phyloP scores from a whole-genome alignment of 2,113 vertebrate species.

The Psophia crepitans region DNA sequence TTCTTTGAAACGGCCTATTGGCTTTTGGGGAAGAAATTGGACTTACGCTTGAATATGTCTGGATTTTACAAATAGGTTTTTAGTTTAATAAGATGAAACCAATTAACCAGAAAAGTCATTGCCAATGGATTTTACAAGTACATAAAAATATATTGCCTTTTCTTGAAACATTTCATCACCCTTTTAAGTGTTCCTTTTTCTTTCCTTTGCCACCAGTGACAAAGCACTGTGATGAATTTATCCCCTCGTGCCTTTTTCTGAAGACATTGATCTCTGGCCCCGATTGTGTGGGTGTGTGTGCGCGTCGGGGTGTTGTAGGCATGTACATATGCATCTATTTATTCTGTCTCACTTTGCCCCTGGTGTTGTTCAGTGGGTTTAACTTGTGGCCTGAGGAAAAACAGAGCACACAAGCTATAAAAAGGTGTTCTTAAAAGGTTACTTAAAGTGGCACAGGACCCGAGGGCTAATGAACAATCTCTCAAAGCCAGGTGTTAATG shows the following conservation, averaged over 20 bases:
- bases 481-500: slow-evolving; percentile 2
- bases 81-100: slow-evolving; percentile 60
- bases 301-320: background rate
- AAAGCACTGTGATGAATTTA: slow-evolving; percentile 16
- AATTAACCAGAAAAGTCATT: slow-evolving; percentile 60
- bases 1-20: background rate
- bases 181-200: slow-evolving; percentile 14
- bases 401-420: background rate
- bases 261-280: background rate
- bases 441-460: background rate
- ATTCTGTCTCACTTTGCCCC: background rate
- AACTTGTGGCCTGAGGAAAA: slow-evolving; percentile 14
- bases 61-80: slow-evolving; percentile 43
- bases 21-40: slow-evolving; percentile 3
- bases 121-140: slow-evolving; percentile 43
- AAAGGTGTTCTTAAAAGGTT: slow-evolving; percentile 25
- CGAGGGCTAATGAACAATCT: slow-evolving; percentile 12
- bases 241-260: background rate
- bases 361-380: background rate
- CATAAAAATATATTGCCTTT: slow-evolving; percentile 65
- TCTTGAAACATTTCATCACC: slow-evolving; percentile 31
- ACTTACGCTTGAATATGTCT: background rate
- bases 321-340: background rate
- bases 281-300: background rate
- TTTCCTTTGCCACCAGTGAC: background rate